Conservation (phyloP, 2,888 invertebrate genomes). For the Volucella bombylans region DNA sequence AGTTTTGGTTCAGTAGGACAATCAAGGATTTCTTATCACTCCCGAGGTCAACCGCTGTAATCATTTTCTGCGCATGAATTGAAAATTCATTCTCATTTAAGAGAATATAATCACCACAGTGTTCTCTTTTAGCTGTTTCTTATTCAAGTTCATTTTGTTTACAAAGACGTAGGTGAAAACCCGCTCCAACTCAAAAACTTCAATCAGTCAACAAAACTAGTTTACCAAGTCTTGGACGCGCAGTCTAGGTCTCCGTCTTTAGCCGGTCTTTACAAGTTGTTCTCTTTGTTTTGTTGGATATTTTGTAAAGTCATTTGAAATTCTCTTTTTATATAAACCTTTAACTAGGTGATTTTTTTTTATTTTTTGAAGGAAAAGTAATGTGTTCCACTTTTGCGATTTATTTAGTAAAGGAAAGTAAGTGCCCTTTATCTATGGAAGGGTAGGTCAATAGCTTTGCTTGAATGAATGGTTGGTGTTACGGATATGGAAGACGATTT, state of each 20-base stretch:
- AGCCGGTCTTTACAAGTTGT: not conserved
- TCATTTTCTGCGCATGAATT: slow-evolving; percentile 44
- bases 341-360: not conserved
- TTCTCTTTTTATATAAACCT: slow-evolving; percentile 23
- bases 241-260: not conserved
- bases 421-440: not conserved
- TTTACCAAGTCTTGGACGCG: not conserved
- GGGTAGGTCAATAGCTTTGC: not conserved
- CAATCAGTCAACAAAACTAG: not conserved
- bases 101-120: slow-evolving; percentile 30
- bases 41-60: slow-evolving; percentile 59
- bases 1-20: slow-evolving; percentile 65
- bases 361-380: slow-evolving; percentile 6
- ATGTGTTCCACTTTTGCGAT: slow-evolving; percentile 23
- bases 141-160: too few species aligned
- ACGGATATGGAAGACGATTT: too few species aligned
- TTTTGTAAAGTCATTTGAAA: slow-evolving; percentile 6
- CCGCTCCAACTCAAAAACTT: not conserved
- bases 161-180: too few species aligned
- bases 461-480: slow-evolving; percentile 2
- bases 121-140: not conserved
- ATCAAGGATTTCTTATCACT: slow-evolving; percentile 46
- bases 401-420: slow-evolving; percentile 6
- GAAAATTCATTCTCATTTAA: slow-evolving; percentile 8
- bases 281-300: not conserved